phyloP scores from a whole-genome alignment of 2,888 invertebrate genomes.

The Thumatha senex region DNA sequence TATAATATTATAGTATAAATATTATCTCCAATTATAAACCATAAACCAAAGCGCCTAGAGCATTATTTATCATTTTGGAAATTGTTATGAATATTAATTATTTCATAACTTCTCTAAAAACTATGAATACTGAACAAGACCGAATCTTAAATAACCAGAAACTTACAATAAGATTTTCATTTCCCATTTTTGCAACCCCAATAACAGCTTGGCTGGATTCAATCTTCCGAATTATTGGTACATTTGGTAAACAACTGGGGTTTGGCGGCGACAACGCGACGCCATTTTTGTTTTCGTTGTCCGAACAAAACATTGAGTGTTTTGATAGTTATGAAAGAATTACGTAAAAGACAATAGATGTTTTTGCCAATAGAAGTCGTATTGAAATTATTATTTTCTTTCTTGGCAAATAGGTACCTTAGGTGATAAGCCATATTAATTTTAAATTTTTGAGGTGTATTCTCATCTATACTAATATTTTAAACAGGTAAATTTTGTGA shows the following conservation, averaged over 20 bases:
- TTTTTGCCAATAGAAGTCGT: neutral
- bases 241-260: slow-evolving; percentile 30
- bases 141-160: neutral
- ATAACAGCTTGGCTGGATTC: slow-evolving; percentile 21
- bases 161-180: slow-evolving; percentile 4
- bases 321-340: neutral
- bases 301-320: neutral
- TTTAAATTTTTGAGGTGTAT: too few species aligned
- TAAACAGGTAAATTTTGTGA: too few species aligned
- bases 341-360: neutral
- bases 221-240: slow-evolving; percentile 24
- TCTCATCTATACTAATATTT: too few species aligned
- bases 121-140: neutral
- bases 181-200: slow-evolving; percentile 14
- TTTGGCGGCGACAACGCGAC: slow-evolving; percentile 25
- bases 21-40: too few species aligned
- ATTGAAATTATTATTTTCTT: neutral
- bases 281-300: slow-evolving; percentile 12
- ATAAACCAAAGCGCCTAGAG: too few species aligned
- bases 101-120: too few species aligned
- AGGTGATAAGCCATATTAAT: too few species aligned
- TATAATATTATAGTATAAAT: too few species aligned
- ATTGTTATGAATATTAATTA: too few species aligned
- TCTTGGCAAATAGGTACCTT: too few species aligned
- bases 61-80: too few species aligned